Percentiles rank a stretch among this genome's conserved stretches.
Evolutionary conservation across 2,113 vertebrate species (phyloP).

Genomic region (Labeo catla): DNA sequence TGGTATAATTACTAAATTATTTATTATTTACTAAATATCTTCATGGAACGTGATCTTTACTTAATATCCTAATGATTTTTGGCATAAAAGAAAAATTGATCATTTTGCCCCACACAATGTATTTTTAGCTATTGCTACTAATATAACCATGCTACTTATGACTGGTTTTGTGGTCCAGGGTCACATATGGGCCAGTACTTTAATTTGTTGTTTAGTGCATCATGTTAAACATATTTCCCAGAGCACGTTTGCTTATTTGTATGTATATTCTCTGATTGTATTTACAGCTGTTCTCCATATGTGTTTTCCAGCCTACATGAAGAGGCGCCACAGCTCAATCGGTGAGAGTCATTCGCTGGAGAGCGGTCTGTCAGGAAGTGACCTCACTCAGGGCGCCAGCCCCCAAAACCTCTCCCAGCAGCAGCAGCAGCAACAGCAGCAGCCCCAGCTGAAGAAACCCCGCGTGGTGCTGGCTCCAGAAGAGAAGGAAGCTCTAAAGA

Average conservation of each 20-base stretch:
- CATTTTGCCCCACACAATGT: too few species aligned
- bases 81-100: too few species aligned
- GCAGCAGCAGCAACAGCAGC: constrained; percentile 85
- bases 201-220: not conserved
- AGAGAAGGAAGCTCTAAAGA: constrained; percentile 88
- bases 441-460: constrained; percentile 88
- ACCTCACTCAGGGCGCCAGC: constrained; percentile 84
- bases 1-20: too few species aligned
- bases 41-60: too few species aligned
- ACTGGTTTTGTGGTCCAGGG: too few species aligned
- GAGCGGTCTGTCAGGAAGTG: constrained; percentile 72
- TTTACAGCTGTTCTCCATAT: not conserved
- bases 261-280: not conserved
- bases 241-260: not conserved
- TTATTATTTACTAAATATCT: too few species aligned
- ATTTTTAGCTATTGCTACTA: too few species aligned
- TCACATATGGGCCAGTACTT: not conserved
- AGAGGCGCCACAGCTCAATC: constrained; percentile 85
- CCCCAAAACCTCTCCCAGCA: constrained; percentile 87
- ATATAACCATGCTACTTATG: too few species aligned
- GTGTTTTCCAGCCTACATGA: constrained; percentile 83
- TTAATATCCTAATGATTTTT: too few species aligned
- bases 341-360: constrained; percentile 84
- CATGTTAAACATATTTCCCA: not conserved
- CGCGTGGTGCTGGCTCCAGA: constrained; percentile 85